Conservation (phyloP, 2,797 vertebrate genomes). For the Tadarida brasiliensis region DNA sequence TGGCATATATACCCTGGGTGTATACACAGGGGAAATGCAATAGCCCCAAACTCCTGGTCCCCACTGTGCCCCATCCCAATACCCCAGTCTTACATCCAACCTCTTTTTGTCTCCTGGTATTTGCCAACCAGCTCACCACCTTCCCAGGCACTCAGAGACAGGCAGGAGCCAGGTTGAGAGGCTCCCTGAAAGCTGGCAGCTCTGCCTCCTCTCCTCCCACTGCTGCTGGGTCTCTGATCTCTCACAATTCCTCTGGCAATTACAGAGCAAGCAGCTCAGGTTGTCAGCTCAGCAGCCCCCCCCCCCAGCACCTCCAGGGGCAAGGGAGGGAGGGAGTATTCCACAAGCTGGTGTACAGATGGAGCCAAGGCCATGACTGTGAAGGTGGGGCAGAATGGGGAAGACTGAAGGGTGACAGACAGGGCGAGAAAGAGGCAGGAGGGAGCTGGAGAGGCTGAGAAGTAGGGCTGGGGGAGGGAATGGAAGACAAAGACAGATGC, state of each 20-base stretch:
- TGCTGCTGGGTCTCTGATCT: slow-evolving; percentile 69
- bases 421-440: slow-evolving; percentile 69
- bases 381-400: not conserved
- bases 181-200: slow-evolving; percentile 53
- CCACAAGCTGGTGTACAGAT: slow-evolving; percentile 75
- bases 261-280: slow-evolving; percentile 68
- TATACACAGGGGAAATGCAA: not conserved
- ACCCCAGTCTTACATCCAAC: not conserved
- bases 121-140: slow-evolving; percentile 46
- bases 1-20: not conserved
- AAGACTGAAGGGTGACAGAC: slow-evolving; percentile 77
- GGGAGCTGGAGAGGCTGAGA: slow-evolving; percentile 42
- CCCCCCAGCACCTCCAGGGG: slow-evolving; percentile 50
- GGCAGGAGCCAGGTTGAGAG: slow-evolving; percentile 58
- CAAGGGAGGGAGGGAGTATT: slow-evolving; percentile 68
- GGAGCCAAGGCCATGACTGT: slow-evolving; percentile 84
- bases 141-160: not conserved
- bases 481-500: slow-evolving; percentile 66
- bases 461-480: not conserved
- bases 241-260: slow-evolving; percentile 75
- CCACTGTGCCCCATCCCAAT: not conserved
- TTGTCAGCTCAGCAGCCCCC: slow-evolving; percentile 76
- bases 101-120: slow-evolving; percentile 47
- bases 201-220: slow-evolving; percentile 32
- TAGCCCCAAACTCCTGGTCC: not conserved